Evolutionary conservation across 1,140 invertebrate species (phyloP).

Genomic region (Sarcophaga bullata): DNA sequence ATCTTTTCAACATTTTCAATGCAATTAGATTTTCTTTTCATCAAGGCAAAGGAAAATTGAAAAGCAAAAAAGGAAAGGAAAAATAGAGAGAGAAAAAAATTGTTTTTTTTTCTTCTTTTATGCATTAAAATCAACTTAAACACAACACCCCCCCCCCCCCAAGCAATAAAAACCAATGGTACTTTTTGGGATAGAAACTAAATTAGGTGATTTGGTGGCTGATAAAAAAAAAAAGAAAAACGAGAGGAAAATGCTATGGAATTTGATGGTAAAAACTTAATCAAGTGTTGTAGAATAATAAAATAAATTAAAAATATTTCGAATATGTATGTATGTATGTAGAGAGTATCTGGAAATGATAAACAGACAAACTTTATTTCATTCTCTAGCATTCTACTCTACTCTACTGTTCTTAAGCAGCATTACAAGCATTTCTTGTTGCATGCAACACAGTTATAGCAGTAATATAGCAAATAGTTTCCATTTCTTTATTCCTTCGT

Average conservation of each 20-base stretch:
- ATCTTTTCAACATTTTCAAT: background rate
- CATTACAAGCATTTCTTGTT: background rate
- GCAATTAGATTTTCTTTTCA: slow-evolving; percentile 7
- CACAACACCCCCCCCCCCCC: background rate
- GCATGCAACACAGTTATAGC: background rate
- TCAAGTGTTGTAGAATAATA: background rate
- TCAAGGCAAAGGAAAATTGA: no score
- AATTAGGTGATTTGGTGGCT: background rate
- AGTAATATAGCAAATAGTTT: background rate
- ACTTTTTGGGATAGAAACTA: background rate
- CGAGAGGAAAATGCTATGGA: background rate
- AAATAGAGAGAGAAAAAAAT: no score
- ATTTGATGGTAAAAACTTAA: background rate
- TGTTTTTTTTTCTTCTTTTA: no score
- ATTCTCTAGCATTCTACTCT: background rate
- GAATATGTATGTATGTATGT: background rate
- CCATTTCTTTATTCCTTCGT: background rate
- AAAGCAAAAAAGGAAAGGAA: no score
- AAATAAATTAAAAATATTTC: slow-evolving; percentile 2
- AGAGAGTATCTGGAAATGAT: background rate
- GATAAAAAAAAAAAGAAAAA: background rate
- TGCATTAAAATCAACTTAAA: slow-evolving; percentile 15
- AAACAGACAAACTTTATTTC: slow-evolving; percentile 15
- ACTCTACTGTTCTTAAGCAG: background rate
- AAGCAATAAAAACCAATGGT: background rate